Evolutionary conservation across 1,140 invertebrate species (phyloP).

Genomic region (Drosophila virilis): DNA sequence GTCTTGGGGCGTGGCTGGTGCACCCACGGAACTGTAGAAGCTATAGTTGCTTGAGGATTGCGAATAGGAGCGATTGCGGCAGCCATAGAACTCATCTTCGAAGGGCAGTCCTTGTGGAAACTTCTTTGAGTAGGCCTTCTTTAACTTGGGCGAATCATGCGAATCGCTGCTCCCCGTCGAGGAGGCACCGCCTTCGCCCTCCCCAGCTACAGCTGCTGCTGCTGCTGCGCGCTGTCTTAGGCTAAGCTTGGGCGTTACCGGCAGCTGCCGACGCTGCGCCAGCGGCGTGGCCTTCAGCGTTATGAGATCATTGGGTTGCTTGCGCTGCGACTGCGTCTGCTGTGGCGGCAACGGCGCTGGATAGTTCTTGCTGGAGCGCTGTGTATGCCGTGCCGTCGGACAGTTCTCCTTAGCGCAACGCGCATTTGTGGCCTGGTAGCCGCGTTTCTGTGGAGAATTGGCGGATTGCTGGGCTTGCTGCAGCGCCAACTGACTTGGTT

Average conservation of each 20-base stretch:
- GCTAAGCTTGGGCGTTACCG: slow-evolving; percentile 63
- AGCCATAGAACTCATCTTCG: slow-evolving; percentile 82
- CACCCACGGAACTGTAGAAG: slow-evolving; percentile 77
- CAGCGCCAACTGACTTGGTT: slow-evolving; percentile 50
- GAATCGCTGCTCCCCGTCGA: slow-evolving; percentile 77
- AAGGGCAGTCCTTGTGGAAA: slow-evolving; percentile 83
- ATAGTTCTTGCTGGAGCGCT: slow-evolving; percentile 76
- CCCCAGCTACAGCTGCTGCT: slow-evolving; percentile 7
- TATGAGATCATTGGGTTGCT: slow-evolving; percentile 74
- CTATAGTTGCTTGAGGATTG: slow-evolving; percentile 83
- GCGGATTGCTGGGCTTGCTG: slow-evolving; percentile 20
- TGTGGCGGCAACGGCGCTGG: slow-evolving; percentile 72
- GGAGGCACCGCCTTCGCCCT: slow-evolving; percentile 27
- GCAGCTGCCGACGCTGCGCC: slow-evolving; percentile 59
- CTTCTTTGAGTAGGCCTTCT: slow-evolving; percentile 81
- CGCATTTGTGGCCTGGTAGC: slow-evolving; percentile 61
- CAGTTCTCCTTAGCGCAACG: slow-evolving; percentile 77
- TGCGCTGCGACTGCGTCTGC: slow-evolving; percentile 47
- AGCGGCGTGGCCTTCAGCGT: slow-evolving; percentile 58
- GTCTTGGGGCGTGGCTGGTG: slow-evolving; percentile 57
- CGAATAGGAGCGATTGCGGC: slow-evolving; percentile 76
- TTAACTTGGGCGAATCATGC: slow-evolving; percentile 75
- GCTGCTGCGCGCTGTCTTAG: slow-evolving; percentile 51
- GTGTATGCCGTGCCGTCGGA: slow-evolving; percentile 37
- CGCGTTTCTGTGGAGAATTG: slow-evolving; percentile 73